Evolutionary conservation across 1,140 invertebrate genomes (phyloP).

Genomic region (Tetraneura akinire): DNA sequence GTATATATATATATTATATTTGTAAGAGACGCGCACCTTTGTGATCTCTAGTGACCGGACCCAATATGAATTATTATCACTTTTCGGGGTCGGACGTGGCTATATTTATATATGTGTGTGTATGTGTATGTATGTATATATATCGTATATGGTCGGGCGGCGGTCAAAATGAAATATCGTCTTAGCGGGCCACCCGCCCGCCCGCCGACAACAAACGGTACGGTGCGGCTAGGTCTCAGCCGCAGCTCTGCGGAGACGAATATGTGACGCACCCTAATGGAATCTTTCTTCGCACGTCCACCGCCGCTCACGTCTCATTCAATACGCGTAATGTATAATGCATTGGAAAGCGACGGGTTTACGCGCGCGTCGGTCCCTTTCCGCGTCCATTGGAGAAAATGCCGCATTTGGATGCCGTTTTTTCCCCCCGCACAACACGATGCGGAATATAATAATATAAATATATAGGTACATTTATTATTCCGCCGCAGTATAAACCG

Average conservation of each 20-base stretch:
- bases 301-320: conserved; percentile 25
- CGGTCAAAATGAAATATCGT: conserved; percentile 48
- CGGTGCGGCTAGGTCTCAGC: background rate
- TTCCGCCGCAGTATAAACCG: too few relatives aligned
- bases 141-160: too few relatives aligned
- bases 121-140: too few relatives aligned
- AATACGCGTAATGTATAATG: conserved; percentile 49
- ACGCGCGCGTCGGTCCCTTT: background rate
- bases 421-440: background rate
- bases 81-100: conserved; percentile 27
- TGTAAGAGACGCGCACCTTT: conserved; percentile 17
- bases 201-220: background rate
- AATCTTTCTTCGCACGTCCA: conserved; percentile 47
- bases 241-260: background rate
- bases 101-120: too few relatives aligned
- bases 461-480: too few relatives aligned
- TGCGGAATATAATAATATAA: too few relatives aligned
- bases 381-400: background rate
- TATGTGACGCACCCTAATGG: conserved; percentile 13
- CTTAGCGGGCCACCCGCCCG: background rate
- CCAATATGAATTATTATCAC: conserved; percentile 51
- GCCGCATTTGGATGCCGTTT: conserved; percentile 26
- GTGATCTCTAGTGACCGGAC: conserved; percentile 49
- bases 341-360: background rate
- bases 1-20: too few relatives aligned